phyloP scores from a whole-genome alignment of 2,888 invertebrate species.

The Agapostemon virescens region DNA sequence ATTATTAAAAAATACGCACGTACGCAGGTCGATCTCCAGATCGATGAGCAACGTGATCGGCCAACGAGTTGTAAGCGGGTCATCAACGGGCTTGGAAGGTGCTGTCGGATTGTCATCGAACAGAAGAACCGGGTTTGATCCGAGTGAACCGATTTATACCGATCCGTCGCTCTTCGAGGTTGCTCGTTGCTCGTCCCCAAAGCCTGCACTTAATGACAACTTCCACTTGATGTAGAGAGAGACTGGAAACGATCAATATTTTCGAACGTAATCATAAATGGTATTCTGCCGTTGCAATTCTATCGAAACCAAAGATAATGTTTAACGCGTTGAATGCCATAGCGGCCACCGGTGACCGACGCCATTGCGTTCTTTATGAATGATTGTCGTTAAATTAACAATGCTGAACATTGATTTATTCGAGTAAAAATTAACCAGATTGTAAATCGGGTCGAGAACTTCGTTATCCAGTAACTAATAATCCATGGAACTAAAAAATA shows the following conservation, averaged over 20 bases:
- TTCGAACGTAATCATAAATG: background rate
- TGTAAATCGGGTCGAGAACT: too few species aligned
- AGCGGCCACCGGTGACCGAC: too few species aligned
- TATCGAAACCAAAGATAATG: background rate
- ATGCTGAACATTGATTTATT: too few species aligned
- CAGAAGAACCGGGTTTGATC: conserved; percentile 87
- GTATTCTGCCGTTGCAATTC: background rate
- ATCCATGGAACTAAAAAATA: too few species aligned
- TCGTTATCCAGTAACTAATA: too few species aligned
- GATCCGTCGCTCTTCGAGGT: conserved; percentile 95
- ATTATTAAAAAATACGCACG: background rate
- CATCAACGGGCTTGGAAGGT: conserved; percentile 81
- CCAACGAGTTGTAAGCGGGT: conserved; percentile 71
- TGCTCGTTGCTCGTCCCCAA: conserved; percentile 87
- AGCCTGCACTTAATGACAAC: conserved; percentile 79
- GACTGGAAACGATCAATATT: background rate
- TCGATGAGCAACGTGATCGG: conserved; percentile 76
- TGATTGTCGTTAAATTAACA: too few species aligned
- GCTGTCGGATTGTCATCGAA: conserved; percentile 81
- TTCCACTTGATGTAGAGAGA: conserved; percentile 76
- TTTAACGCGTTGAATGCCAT: too few species aligned
- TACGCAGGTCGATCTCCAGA: conserved; percentile 71
- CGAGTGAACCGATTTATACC: conserved; percentile 96
- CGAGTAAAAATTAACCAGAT: too few species aligned
- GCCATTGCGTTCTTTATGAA: too few species aligned